Evolutionary conservation across 2,888 invertebrate genomes (phyloP), one percentile per base, ranked within the genome.

Genomic region (Tholera decimalis): DNA sequence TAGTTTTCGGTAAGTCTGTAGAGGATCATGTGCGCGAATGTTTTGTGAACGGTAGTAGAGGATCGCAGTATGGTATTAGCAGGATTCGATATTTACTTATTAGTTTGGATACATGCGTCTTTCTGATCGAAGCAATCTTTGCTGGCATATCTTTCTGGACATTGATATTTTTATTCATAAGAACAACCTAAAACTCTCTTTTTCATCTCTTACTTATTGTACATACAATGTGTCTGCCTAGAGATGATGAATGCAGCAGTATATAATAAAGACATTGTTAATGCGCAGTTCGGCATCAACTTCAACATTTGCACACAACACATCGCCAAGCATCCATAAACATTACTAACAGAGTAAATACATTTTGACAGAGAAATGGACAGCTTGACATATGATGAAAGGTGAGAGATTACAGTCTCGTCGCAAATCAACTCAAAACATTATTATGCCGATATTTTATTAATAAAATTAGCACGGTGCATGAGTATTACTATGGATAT

Each of bases 281-380:
- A 55, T 26, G 18, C 28, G 24, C 59, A 47, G 35, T 60, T 56
- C 41, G 66, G 44, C 62, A 41, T 60, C 46, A 61, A 57, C 61
- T 43, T 73, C 56, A 57, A 71, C 55, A 65, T 70, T 59, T 30
- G 55, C 58, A 75, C 67, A 73, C 63, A 60, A 81, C 73, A 78
- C 70, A 35, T 61, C 62, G 54, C 71, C 63, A 77, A 67, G 71
- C 73, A 73, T 72, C 56, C 60, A 61, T 59, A 66, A 79, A 74
- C 75, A 79, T 70, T 61, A 82, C 79, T 82, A 87, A 90, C 85
- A 89, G 86, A 90, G 83, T 80, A 79, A 85, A 85, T 86, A 91
- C 90, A 91, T 91, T 87, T 92, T 91, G 85, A 90, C 92, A 93
- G 93, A 87, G 83, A 89, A 88, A 84, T 88, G 89, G 91, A 90